Conservation (phyloP, 2,888 invertebrate species). For the Drosophila mulleri region DNA sequence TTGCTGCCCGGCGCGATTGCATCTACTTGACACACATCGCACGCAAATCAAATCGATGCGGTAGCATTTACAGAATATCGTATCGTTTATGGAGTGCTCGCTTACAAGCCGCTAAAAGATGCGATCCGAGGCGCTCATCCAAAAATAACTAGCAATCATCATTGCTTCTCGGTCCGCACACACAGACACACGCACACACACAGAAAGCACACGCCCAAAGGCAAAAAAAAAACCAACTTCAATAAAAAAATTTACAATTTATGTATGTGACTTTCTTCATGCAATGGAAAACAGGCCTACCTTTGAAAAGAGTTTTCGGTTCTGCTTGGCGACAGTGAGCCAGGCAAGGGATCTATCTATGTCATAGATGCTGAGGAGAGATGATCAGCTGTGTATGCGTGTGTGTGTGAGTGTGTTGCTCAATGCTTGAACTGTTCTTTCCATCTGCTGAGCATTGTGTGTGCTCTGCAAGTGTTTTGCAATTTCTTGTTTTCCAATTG, state of each 20-base stretch:
- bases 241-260: slow-evolving; percentile 61
- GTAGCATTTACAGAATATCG: slow-evolving; percentile 71
- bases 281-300: slow-evolving; percentile 34
- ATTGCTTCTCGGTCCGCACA: slow-evolving; percentile 22
- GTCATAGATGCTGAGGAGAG: not conserved
- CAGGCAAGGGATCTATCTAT: slow-evolving; percentile 10
- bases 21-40: slow-evolving; percentile 82
- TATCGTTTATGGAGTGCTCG: slow-evolving; percentile 18
- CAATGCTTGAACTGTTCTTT: slow-evolving; percentile 10
- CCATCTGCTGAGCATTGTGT: slow-evolving; percentile 19
- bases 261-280: slow-evolving; percentile 75
- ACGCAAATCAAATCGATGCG: slow-evolving; percentile 80
- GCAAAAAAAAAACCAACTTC: slow-evolving; percentile 1
- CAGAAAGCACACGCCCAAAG: slow-evolving; percentile 54
- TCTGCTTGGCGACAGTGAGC: not conserved
- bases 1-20: slow-evolving; percentile 61
- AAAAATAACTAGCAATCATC: slow-evolving; percentile 59
- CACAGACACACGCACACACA: not conserved
- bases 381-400: not conserved
- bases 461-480: slow-evolving; percentile 28
- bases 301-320: not conserved
- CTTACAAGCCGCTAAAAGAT: slow-evolving; percentile 59
- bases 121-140: slow-evolving; percentile 53
- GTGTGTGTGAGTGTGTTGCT: too few species aligned
- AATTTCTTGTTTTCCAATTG: slow-evolving; percentile 29